These are phyloP conservation scores for Styela clava DNA, from an alignment of 23 tunicate genomes.

Conservation along the genomic window DNA sequence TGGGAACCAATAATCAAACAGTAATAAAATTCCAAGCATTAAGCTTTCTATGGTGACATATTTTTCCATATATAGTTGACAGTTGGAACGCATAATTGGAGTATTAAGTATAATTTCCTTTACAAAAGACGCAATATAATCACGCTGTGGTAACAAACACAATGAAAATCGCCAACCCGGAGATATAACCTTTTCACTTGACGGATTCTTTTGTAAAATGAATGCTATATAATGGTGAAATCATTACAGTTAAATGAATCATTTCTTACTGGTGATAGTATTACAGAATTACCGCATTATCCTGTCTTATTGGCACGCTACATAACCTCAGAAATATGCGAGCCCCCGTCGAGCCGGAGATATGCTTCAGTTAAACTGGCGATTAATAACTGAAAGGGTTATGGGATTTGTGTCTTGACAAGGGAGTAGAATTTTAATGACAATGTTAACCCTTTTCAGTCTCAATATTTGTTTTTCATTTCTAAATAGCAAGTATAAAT, in stretches of 20 bases:
- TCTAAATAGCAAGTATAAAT: too few species aligned
- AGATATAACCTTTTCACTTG: neutral
- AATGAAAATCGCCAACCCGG: neutral
- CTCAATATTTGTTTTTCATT: too few species aligned
- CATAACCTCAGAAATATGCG: neutral
- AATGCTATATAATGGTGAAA: neutral
- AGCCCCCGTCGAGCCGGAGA: neutral
- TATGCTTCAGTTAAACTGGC: neutral
- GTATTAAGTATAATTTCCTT: neutral
- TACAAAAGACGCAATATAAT: neutral
- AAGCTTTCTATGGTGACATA: too few species aligned
- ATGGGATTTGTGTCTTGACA: neutral
- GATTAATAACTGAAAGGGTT: neutral
- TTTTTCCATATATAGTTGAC: neutral
- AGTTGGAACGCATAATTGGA: neutral
- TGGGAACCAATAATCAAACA: neutral
- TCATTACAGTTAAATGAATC: neutral
- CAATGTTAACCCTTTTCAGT: too few species aligned
- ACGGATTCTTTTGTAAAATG: neutral
- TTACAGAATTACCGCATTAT: neutral
- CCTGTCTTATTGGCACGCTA: neutral
- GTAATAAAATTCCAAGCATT: too few species aligned
- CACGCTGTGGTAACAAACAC: neutral
- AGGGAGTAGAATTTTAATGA: too few species aligned
- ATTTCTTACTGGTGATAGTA: neutral